Base-by-base conservation (phyloP, 2,113 vertebrate genomes). In the Porphyrio hochstetteri region DNA sequence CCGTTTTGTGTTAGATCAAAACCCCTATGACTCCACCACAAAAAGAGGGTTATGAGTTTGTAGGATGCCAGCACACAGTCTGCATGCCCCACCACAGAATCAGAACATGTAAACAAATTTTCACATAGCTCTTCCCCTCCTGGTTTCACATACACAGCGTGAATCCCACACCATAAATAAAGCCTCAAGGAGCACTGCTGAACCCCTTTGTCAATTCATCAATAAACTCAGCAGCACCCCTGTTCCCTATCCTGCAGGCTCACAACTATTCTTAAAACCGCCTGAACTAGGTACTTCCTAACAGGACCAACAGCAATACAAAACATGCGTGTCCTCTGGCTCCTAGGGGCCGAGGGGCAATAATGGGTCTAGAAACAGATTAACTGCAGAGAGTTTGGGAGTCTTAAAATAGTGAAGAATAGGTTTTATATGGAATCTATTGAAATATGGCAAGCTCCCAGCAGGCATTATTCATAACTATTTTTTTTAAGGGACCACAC, bases 381-480 rank as follows among this genome's bases (percentile, higher is more conserved):
- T 96, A 95, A 92, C 31, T 94, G 79, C 88, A 77, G 65, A 95
- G 79, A 92, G 52, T 76, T 92, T 55, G 67, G 29, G 70, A 94
- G 81, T 91, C 90, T 94, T 97, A 96, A 95, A 96, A 95, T 93
- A 97, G 91, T 95, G 97, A 97, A 86, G 89, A 97, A 97, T 67
- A 95, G 77, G 77, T 97, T 97, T 97, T 97, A 94, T 94, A 89
- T 61, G 96, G 95, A 96, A 96, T 97, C 93, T 95, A 95, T 93
- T 97, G 74, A 95, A 96, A 92, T 48, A 97, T 97, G 97, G 98
- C 97, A 98, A 97, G 95, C 97, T 96, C 97, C 97, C 98, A 98
- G 95, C 33, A 97, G 94, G 95, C 97, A 96, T 98, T 98, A 98
- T 98, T 98, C 97, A 98, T 96, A 97, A 97, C 93, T 97, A 95